Base-by-base conservation (phyloP, 1,140 invertebrate species). In the Atopsyche davidsoni region DNA sequence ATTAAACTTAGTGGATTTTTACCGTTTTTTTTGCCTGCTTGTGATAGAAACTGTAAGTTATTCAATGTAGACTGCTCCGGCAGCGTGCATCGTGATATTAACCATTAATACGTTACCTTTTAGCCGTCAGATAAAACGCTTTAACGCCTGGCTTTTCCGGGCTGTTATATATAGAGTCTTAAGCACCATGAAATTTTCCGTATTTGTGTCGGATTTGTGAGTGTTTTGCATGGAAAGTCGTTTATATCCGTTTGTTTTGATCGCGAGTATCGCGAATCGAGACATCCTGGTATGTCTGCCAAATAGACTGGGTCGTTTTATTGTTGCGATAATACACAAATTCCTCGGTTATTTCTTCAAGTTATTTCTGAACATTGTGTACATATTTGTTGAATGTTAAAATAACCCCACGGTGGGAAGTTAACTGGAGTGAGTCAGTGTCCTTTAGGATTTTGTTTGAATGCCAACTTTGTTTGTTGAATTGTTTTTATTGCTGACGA, bases 371-470 rank as follows among this genome's bases (percentile, higher is more conserved):
- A 43, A 25, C 23, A 43, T 43, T 43, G 40, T 43, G 28, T 32
- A 24, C 28, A 45, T 45, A 32, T 45, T 32, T 45, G 24, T 45
- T 18, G 42, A 7, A 34, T 45, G 18, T 45, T 13, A 34, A 45
- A 45, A 45, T 45, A 45, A 34, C 24, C 34, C 18, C 11, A n/a
- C n/a, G n/a, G n/a, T 1, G 13, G 16, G 45, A 19, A 23, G n/a
- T 23, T 42, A 42, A 42, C 19, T 25, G 18, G 40, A 39, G 35
- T 47, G 22, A 14, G 13, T 18, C 19, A 2, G 21, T 46, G 3
- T 23, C 11, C 38, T 40, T n/a, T 49, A 49, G n/a, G n/a, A 41
- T 49, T 49, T 31, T 41, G 39, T 40, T 49, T 11, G 11, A 41
- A 41, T 49, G 40, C 24, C 38, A 19, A 34, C 34, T 7, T 16